phyloP scores from a whole-genome alignment of 2,888 invertebrate species.

The Ommatoiulus sabulosus region DNA sequence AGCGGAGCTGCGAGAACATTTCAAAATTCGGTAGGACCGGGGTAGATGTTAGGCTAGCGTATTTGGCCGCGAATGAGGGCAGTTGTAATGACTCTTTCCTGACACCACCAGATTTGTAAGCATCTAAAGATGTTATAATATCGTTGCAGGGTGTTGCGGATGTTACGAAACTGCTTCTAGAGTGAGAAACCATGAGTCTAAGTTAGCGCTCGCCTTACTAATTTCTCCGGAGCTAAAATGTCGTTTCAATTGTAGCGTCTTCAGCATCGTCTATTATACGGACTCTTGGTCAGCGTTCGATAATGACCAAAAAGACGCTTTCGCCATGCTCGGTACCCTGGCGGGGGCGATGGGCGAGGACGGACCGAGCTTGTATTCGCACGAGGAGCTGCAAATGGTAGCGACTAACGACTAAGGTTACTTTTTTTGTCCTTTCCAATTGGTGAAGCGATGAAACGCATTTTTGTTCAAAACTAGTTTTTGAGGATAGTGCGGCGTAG shows the following conservation, averaged over 20 bases:
- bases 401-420: background rate
- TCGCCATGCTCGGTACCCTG: background rate
- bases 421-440: no score
- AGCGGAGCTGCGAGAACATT: background rate
- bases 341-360: background rate
- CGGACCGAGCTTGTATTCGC: background rate
- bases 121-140: background rate
- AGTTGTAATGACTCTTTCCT: no score
- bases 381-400: slow-evolving; percentile 14
- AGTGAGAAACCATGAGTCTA: background rate
- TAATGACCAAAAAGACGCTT: background rate
- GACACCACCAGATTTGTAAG: no score
- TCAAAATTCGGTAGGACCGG: background rate
- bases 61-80: background rate
- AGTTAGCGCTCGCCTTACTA: no score
- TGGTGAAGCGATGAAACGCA: no score
- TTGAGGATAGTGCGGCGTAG: background rate
- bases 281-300: background rate
- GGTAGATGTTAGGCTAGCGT: background rate
- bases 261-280: background rate
- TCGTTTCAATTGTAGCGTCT: background rate
- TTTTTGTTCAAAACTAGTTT: background rate
- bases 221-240: background rate
- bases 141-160: background rate
- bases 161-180: slow-evolving; percentile 3